phyloP scores from a whole-genome alignment of 2,113 vertebrate genomes.

The Chamaetylas fuelleborni region DNA sequence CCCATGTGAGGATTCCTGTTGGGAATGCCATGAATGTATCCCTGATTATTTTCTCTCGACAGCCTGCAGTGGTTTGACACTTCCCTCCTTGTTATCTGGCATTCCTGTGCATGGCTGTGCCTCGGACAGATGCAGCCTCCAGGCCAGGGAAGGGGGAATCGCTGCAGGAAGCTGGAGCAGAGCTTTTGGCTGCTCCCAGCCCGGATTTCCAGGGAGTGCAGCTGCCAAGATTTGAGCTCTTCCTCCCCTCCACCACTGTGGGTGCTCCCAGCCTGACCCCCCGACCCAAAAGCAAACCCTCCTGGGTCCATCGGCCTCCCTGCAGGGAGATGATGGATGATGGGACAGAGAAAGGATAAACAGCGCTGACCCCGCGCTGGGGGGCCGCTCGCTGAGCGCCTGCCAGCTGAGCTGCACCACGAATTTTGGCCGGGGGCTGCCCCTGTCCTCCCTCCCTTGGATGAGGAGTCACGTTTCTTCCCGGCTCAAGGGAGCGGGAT shows the following conservation, averaged over 20 bases:
- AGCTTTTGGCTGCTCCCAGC: not conserved
- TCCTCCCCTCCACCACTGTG: not conserved
- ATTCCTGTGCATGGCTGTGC: not conserved
- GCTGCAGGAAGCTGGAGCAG: not conserved
- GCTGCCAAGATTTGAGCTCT: not conserved
- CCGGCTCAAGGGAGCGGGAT: not conserved
- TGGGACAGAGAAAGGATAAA: not conserved
- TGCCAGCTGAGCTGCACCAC: fast-evolving
- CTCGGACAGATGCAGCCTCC: not conserved
- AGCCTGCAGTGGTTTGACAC: not conserved
- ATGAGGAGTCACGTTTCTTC: not conserved
- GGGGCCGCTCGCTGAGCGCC: not conserved
- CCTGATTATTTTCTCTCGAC: constrained; percentile 3
- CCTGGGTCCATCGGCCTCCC: fast-evolving
- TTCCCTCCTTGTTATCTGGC: constrained; percentile 31
- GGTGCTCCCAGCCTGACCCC: not conserved
- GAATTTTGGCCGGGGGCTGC: not conserved
- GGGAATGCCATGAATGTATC: not conserved
- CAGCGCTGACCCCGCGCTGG: not conserved
- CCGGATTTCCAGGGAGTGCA: not conserved
- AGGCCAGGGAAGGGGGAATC: not conserved
- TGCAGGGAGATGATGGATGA: not conserved
- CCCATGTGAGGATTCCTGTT: not conserved
- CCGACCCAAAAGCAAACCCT: not conserved
- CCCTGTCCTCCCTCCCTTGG: not conserved